phyloP scores from a whole-genome alignment of 1,140 invertebrate species.

The Nymphalis io region DNA sequence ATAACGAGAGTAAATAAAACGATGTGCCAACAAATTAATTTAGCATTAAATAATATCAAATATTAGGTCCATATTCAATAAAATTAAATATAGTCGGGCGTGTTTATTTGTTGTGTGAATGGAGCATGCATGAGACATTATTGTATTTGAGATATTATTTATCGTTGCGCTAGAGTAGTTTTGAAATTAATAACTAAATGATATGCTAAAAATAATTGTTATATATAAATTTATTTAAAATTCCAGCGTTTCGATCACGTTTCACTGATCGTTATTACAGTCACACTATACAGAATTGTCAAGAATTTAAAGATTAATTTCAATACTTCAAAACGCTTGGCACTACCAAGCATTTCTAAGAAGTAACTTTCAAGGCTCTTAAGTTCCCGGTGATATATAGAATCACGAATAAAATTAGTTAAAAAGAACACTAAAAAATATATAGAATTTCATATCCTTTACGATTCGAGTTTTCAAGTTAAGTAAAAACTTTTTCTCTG shows the following conservation, averaged over 20 bases:
- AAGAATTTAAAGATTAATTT: not conserved
- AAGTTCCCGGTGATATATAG: not conserved
- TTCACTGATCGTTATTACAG: not conserved
- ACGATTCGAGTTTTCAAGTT: not conserved
- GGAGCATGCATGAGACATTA: slow-evolving; percentile 6
- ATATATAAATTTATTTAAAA: not conserved
- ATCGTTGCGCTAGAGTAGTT: slow-evolving; percentile 7
- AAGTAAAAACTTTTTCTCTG: slow-evolving; percentile 7
- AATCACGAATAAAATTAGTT: not conserved
- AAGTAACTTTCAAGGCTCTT: not conserved
- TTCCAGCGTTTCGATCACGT: not conserved
- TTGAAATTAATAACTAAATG: slow-evolving; percentile 3
- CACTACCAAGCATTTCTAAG: too few species aligned
- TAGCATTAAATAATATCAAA: not conserved
- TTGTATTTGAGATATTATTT: slow-evolving; percentile 17
- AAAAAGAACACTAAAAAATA: not conserved
- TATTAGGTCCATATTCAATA: not conserved
- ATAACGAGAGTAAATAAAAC: too few species aligned
- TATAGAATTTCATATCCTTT: not conserved
- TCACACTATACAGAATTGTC: too few species aligned
- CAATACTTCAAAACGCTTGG: too few species aligned
- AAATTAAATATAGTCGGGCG: slow-evolving; percentile 37
- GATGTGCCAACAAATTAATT: not conserved
- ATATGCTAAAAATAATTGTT: not conserved
- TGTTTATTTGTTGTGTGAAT: slow-evolving; percentile 39